Evolutionary conservation across 92 coral and sea anemone species (phyloP), one percentile per base, ranked within the genome.

Genomic region (Parazoanthus swiftii): DNA sequence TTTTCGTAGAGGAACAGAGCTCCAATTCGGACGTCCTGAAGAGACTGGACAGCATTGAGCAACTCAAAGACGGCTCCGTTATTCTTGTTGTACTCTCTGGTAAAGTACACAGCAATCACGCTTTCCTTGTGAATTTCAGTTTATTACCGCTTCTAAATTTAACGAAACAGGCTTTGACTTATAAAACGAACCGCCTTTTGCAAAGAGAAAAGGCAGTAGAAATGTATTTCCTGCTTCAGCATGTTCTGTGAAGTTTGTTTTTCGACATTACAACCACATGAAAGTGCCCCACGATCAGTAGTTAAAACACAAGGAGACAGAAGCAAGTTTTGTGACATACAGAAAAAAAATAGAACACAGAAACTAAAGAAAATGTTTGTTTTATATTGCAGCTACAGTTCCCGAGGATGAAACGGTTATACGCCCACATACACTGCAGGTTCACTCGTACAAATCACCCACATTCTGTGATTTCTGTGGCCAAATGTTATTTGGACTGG

Each of bases 401-500:
- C 99, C 96, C 21, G 98, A 94, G 56, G 99, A 97, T 94, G 98
- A 92, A 77, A 97, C 99, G 5, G 94, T 97, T 42, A 94, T 95
- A 66, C 87, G 99, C 36, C 94, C 99, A 20, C 99, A 97, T 78
- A 92, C 89, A 76, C 90, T 97, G 38, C 89, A 90, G 6, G 99
- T 97, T 13, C 99, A 97, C 44, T 97, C 99, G 29, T 97, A 97
- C 91, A 94, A 90, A 54, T 89, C 98, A n/a, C 99, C 99, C 42
- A 95, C 98, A 63, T 97, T 97, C 86, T 97, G 99, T 85, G 99
- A 97, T 89, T 95, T 91, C 77, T 97, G 99, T 89, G 99, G 98
- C 20, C 97, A 93, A 75, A 97, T 97, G 99, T 83, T 97, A 79
- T 97, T 93, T 93, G 99, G 99, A 5, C 91, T 97, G 38, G 98